Evolutionary conservation across 2,113 vertebrate genomes (phyloP).

Genomic region (Anas platyrhynchos): DNA sequence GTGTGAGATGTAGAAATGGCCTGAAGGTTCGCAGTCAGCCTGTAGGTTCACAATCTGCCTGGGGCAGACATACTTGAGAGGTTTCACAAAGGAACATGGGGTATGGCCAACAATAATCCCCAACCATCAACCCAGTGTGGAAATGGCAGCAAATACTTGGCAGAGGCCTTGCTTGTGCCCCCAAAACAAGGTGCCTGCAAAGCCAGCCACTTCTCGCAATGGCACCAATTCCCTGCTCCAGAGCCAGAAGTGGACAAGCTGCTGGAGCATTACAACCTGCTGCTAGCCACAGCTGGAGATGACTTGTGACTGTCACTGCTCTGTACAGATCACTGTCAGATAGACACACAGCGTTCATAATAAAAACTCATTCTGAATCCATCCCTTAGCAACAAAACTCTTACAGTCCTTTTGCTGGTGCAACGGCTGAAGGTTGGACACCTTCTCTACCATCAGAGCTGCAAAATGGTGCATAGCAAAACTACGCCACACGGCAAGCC

Average conservation of each 20-base stretch:
- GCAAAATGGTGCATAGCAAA: background rate
- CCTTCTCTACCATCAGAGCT: background rate
- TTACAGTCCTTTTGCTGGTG: background rate
- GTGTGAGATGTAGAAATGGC: background rate
- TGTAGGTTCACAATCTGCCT: background rate
- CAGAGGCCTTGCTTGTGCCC: background rate
- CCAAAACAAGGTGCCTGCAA: background rate
- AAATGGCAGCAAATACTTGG: background rate
- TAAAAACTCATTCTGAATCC: background rate
- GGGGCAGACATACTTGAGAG: background rate
- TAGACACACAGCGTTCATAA: accelerated
- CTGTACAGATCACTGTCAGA: background rate
- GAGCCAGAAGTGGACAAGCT: background rate
- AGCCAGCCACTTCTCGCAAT: background rate
- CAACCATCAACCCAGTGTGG: accelerated
- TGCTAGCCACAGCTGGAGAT: background rate
- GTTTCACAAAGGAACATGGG: background rate
- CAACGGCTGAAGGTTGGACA: background rate
- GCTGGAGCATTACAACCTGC: background rate
- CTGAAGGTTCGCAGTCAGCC: background rate
- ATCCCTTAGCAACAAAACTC: background rate
- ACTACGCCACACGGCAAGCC: background rate
- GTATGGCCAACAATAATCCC: background rate
- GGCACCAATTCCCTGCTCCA: background rate
- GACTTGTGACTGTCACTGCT: background rate